Evolutionary conservation across 2,113 vertebrate genomes (phyloP).

Genomic region (Phrynosoma platyrhinos): DNA sequence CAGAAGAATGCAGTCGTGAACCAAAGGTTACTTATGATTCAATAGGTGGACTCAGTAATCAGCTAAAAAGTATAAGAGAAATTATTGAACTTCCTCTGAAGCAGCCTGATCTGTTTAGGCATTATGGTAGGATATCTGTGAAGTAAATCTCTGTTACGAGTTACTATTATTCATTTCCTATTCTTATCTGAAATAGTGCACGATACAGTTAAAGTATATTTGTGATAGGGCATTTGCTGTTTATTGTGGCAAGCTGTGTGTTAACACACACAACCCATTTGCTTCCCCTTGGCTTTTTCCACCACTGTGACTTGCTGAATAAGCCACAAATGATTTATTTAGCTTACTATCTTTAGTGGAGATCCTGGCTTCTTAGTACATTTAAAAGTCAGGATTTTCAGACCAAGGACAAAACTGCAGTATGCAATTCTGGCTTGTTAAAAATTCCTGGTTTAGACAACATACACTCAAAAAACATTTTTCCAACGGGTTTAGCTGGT

Average conservation of each 20-base stretch:
- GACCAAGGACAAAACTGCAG: not conserved
- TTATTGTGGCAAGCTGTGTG: no score
- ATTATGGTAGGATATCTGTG: slow-evolving; percentile 81
- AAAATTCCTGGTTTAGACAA: not conserved
- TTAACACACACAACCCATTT: no score
- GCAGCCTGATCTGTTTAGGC: slow-evolving; percentile 88
- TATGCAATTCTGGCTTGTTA: not conserved
- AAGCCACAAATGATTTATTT: not conserved
- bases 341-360: not conserved
- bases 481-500: not conserved
- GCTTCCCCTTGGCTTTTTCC: no score
- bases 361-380: not conserved
- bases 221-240: not conserved
- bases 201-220: not conserved
- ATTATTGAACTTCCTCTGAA: slow-evolving; percentile 92
- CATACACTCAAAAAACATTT: not conserved
- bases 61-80: slow-evolving; percentile 89
- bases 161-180: slow-evolving; percentile 29
- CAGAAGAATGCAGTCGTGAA: slow-evolving; percentile 50
- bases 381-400: not conserved
- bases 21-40: slow-evolving; percentile 88
- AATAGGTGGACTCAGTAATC: slow-evolving; percentile 90
- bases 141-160: slow-evolving; percentile 39
- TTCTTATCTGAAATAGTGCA: not conserved
- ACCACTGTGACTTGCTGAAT: no score